phyloP scores from a whole-genome alignment of 2,113 vertebrate species.

The Microtus ochrogaster region DNA sequence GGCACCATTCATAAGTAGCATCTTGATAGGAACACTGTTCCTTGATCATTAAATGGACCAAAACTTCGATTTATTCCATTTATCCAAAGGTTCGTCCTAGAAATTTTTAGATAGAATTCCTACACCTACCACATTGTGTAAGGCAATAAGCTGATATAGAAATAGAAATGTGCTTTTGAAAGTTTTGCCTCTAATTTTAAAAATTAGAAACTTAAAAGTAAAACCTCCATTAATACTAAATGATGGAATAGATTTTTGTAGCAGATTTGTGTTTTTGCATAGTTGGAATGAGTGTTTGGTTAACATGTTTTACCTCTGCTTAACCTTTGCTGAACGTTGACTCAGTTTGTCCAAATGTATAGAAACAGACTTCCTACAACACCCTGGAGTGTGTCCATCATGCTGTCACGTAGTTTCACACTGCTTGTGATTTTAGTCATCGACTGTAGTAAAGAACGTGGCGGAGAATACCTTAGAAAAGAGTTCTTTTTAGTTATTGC shows the following conservation, averaged over 20 bases:
- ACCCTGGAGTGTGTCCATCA: background rate
- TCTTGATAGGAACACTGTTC: background rate
- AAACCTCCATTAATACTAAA: background rate
- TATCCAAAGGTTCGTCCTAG: background rate
- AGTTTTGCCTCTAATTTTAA: conserved; percentile 32
- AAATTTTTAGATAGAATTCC: conserved; percentile 20
- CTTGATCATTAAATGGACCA: conserved; percentile 1
- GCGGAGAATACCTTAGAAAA: conserved; percentile 27
- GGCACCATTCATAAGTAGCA: background rate
- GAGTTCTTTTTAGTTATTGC: conserved; percentile 15
- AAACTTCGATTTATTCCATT: conserved; percentile 15
- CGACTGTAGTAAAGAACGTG: conserved; percentile 15
- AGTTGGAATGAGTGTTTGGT: background rate
- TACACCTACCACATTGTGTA: background rate
- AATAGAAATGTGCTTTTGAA: conserved; percentile 1
- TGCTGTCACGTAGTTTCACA: background rate
- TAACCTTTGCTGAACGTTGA: conserved; percentile 15
- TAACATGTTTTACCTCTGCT: background rate
- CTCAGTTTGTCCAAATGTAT: background rate
- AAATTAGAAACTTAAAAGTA: conserved; percentile 55
- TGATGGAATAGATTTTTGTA: background rate
- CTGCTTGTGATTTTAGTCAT: conserved; percentile 40
- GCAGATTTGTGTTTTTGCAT: conserved; percentile 1
- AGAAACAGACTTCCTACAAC: background rate
- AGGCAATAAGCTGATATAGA: background rate